These are phyloP conservation scores for Epizoanthus scotinus DNA, from an alignment of 92 coral and sea anemone species.

Conservation along the genomic window DNA sequence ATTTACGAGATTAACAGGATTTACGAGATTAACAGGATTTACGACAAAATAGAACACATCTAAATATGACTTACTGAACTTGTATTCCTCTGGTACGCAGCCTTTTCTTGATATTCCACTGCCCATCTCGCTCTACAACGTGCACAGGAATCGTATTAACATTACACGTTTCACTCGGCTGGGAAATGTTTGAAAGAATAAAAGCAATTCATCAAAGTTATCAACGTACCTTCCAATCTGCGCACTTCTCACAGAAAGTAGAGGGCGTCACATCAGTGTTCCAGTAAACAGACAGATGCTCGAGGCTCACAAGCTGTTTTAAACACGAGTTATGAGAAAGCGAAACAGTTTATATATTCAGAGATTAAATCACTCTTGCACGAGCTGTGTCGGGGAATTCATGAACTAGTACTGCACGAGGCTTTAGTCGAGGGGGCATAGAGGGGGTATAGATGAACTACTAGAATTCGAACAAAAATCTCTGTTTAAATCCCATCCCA, in stretches of 20 bases:
- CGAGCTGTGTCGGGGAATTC: too few species aligned
- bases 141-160: neutral
- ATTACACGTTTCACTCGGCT: too few species aligned
- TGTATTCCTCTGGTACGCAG: conserved; percentile 5
- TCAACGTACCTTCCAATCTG: conserved; percentile 78
- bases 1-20: neutral
- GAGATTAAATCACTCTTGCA: too few species aligned
- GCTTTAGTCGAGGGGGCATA: too few species aligned
- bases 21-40: neutral
- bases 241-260: conserved; percentile 48
- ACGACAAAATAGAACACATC: neutral
- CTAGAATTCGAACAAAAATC: too few species aligned
- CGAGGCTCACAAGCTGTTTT: conserved; percentile 90
- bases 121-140: conserved; percentile 12
- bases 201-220: neutral
- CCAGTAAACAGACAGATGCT: conserved; percentile 91
- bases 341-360: too few species aligned
- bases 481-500: too few species aligned
- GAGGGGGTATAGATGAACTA: too few species aligned
- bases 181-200: too few species aligned
- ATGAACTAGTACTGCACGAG: too few species aligned
- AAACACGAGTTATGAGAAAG: neutral
- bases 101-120: conserved; percentile 32
- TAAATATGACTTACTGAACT: conserved; percentile 12
- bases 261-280: conserved; percentile 67